phyloP scores from a whole-genome alignment of 1,140 invertebrate species.

The Melitaea cinxia region DNA sequence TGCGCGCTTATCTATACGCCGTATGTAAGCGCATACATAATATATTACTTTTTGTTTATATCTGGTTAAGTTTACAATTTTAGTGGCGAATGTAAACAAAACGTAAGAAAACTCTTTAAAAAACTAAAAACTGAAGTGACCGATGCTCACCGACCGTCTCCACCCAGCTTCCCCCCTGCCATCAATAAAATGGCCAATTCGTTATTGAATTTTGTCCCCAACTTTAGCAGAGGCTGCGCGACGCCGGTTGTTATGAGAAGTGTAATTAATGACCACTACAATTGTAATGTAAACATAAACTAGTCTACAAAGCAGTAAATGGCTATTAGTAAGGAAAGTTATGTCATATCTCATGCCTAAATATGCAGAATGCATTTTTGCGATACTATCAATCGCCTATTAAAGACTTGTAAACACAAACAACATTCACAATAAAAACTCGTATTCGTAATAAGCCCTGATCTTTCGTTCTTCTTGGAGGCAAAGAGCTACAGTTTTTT shows the following conservation, averaged over 20 bases:
- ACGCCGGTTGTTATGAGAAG: slow-evolving; percentile 71
- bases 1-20: slow-evolving; percentile 29
- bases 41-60: slow-evolving; percentile 35
- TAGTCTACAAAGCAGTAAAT: slow-evolving; percentile 55
- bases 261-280: slow-evolving; percentile 68
- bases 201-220: slow-evolving; percentile 80
- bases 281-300: slow-evolving; percentile 67
- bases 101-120: slow-evolving; percentile 41
- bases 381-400: slow-evolving; percentile 50
- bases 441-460: slow-evolving; percentile 45
- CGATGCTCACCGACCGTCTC: slow-evolving; percentile 71
- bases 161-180: slow-evolving; percentile 78
- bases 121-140: slow-evolving; percentile 62
- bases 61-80: slow-evolving; percentile 22
- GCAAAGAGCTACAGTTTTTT: slow-evolving; percentile 60
- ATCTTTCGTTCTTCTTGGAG: slow-evolving; percentile 55
- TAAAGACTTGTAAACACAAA: slow-evolving; percentile 66
- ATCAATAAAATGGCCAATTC: slow-evolving; percentile 83
- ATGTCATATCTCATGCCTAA: slow-evolving; percentile 74
- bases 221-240: slow-evolving; percentile 71
- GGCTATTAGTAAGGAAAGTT: slow-evolving; percentile 69
- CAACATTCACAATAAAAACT: slow-evolving; percentile 51
- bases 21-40: slow-evolving; percentile 35
- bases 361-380: slow-evolving; percentile 60
- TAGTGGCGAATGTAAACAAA: slow-evolving; percentile 46